Conservation (phyloP, 2,113 vertebrate genomes). For the Aix galericulata region DNA sequence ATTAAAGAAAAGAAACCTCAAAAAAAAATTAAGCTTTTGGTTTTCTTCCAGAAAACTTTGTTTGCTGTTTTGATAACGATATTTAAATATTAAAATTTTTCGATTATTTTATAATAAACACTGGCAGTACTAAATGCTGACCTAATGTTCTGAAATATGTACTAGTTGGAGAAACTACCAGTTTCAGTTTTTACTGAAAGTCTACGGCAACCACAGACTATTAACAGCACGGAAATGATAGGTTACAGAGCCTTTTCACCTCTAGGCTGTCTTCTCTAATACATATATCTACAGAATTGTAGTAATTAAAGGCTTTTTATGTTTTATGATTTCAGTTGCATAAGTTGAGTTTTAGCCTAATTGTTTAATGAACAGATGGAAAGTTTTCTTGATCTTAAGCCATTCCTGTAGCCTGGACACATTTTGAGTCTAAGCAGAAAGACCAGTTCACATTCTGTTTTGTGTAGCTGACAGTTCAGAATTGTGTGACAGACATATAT, state of each 20-base stretch:
- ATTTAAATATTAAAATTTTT: not conserved
- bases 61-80: not conserved
- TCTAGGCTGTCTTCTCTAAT: constrained; percentile 27
- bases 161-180: not conserved
- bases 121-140: not conserved
- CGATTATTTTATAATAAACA: not conserved
- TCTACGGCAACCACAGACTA: not conserved
- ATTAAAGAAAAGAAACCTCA: constrained; percentile 3
- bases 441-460: not conserved
- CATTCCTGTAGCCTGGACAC: constrained; percentile 2
- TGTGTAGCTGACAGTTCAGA: constrained; percentile 7
- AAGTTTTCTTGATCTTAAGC: constrained; percentile 54
- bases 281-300: constrained; percentile 1
- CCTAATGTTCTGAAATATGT: not conserved
- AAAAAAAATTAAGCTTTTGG: not conserved
- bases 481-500: not conserved
- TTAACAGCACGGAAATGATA: not conserved
- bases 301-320: constrained; percentile 34
- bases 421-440: constrained; percentile 38
- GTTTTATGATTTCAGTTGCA: constrained; percentile 44
- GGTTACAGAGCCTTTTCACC: constrained; percentile 23
- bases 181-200: not conserved
- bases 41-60: not conserved
- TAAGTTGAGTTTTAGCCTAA: constrained; percentile 27
- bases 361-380: constrained; percentile 48